Percentiles rank a stretch among this genome's conserved stretches.
These are phyloP conservation scores for Liodrosophila aerea DNA, from an alignment of 2,888 invertebrate genomes.

Conservation along the genomic window DNA sequence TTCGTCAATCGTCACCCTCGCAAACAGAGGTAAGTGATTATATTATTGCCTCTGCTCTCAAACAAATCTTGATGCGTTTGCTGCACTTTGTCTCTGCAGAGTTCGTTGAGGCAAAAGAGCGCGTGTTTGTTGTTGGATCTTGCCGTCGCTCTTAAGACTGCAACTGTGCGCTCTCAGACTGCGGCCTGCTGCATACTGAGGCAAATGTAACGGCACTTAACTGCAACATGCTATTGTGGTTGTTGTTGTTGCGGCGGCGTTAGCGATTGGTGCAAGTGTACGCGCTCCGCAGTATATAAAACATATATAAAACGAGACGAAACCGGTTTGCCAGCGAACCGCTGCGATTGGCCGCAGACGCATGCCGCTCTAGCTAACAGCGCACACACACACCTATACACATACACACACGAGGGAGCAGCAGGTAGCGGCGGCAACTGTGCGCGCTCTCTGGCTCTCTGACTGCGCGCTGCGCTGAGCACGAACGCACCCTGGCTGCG, in stretches of 20 bases:
- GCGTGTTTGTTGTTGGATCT: background rate
- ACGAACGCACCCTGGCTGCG: background rate
- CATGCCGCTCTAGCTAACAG: constrained; percentile 5
- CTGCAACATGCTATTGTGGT: constrained; percentile 20
- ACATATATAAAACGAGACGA: constrained; percentile 41
- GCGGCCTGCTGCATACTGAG: constrained; percentile 21
- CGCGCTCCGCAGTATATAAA: constrained; percentile 64
- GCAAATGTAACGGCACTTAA: constrained; percentile 66
- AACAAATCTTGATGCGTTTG: no score
- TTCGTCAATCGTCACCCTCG: no score
- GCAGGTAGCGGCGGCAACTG: constrained; percentile 32
- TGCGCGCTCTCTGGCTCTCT: constrained; percentile 25
- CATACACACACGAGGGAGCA: constrained; percentile 1
- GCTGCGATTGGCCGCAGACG: constrained; percentile 56
- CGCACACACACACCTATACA: constrained; percentile 1
- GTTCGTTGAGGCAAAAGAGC: background rate
- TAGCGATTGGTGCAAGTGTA: constrained; percentile 76
- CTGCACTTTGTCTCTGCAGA: background rate
- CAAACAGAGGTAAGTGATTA: no score
- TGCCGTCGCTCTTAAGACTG: constrained; percentile 23
- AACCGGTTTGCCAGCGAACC: constrained; percentile 60
- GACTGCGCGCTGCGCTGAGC: constrained; percentile 44
- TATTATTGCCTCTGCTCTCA: no score
- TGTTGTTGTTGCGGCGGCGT: constrained; percentile 47
- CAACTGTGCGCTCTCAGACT: constrained; percentile 1